Percentiles rank a stretch among this genome's conserved stretches.
These are phyloP conservation scores for Aurelia aurita complex sp. Pacific DNA, from an alignment of 30 jellyfish, hydroid and myxozoan species.

Conservation along the genomic window DNA sequence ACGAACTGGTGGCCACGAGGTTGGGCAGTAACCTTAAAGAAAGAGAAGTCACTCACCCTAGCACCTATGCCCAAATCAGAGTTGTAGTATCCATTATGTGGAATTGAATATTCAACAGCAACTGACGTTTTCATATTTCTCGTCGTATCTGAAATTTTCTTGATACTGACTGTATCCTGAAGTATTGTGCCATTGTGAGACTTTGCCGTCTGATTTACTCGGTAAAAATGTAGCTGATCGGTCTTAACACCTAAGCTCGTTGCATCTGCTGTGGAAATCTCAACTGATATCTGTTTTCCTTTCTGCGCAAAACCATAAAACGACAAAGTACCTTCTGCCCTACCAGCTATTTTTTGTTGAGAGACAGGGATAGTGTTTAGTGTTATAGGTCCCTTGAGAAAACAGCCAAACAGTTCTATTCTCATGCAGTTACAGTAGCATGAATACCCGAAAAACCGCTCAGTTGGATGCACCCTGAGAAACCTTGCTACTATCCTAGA, in stretches of 20 bases:
- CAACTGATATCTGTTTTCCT: neutral
- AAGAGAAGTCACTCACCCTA: too few species aligned
- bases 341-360: neutral
- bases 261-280: constrained; percentile 16
- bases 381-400: neutral
- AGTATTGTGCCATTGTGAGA: neutral
- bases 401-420: constrained; percentile 40
- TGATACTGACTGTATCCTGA: neutral
- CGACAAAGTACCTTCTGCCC: neutral
- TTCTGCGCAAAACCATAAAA: neutral
- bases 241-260: neutral
- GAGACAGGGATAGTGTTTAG: neutral
- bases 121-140: neutral
- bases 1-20: too few species aligned
- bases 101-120: too few species aligned
- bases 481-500: neutral
- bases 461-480: constrained; percentile 1
- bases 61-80: too few species aligned
- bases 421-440: neutral
- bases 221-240: constrained; percentile 9
- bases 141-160: neutral
- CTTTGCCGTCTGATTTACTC: neutral
- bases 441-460: neutral
- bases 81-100: too few species aligned
- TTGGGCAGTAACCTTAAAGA: too few species aligned